Evolutionary conservation across 1,140 invertebrate genomes (phyloP).

Genomic region (Drosophila takahashii): DNA sequence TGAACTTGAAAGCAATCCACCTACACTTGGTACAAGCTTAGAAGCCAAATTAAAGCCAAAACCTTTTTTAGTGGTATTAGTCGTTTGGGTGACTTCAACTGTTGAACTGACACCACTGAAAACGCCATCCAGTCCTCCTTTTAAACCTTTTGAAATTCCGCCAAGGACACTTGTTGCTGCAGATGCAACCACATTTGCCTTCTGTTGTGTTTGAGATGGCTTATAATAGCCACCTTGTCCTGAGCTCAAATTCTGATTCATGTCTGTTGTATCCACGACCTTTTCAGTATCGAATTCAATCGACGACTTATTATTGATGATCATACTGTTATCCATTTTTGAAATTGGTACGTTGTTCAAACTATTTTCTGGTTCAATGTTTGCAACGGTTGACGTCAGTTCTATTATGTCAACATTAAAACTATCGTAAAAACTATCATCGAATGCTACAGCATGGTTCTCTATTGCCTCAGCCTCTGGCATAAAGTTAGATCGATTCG

Average conservation of each 20-base stretch:
- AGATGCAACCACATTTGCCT: slow-evolving; percentile 36
- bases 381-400: slow-evolving; percentile 53
- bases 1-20: slow-evolving; percentile 52
- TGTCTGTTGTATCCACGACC: slow-evolving; percentile 3
- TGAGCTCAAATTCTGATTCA: slow-evolving; percentile 15
- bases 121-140: slow-evolving; percentile 73
- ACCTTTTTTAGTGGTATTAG: slow-evolving; percentile 46
- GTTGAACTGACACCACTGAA: slow-evolving; percentile 57
- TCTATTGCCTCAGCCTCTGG: not conserved
- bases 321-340: slow-evolving; percentile 6
- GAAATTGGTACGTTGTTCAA: slow-evolving; percentile 3
- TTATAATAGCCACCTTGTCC: slow-evolving; percentile 50
- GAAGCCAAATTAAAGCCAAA: slow-evolving; percentile 76
- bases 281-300: slow-evolving; percentile 3
- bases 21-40: slow-evolving; percentile 73
- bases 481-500: not conserved
- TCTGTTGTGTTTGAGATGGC: slow-evolving; percentile 31
- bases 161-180: slow-evolving; percentile 63
- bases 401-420: slow-evolving; percentile 73
- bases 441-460: slow-evolving; percentile 38
- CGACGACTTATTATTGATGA: not conserved
- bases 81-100: slow-evolving; percentile 20
- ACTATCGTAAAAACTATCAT: slow-evolving; percentile 79
- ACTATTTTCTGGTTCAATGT: slow-evolving; percentile 18
- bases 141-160: slow-evolving; percentile 76